A percentile compares a stretch with the other conserved stretches of the same genome.
Conservation (phyloP, 2,113 vertebrate genomes). For the Cottus gobio region DNA sequence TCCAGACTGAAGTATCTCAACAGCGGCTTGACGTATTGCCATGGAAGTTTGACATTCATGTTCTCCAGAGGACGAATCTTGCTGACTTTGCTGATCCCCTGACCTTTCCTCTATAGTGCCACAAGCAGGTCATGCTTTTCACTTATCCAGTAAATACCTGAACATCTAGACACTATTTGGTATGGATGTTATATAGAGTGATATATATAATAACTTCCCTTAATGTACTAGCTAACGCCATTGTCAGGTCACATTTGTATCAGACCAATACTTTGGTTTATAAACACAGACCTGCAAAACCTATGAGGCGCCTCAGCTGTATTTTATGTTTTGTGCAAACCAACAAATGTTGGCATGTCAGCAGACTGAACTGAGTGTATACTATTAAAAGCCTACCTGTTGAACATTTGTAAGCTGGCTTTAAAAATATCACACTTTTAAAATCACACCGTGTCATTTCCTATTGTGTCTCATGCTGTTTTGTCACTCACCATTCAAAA, state of each 20-base stretch:
- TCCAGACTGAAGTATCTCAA: neutral
- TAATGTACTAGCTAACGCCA: neutral
- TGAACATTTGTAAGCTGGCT: neutral
- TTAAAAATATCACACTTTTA: too few species aligned
- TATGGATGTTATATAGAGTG: neutral
- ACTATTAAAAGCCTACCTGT: neutral
- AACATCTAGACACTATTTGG: neutral
- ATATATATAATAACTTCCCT: neutral
- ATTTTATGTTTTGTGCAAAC: neutral
- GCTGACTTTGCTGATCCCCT: neutral
- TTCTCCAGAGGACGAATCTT: neutral
- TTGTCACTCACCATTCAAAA: too few species aligned
- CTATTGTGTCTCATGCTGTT: neutral
- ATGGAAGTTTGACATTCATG: neutral
- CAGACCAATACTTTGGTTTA: neutral
- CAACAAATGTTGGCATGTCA: neutral
- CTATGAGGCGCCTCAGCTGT: neutral
- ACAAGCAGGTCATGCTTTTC: neutral
- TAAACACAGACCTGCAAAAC: neutral
- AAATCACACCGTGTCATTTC: neutral
- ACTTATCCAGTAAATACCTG: neutral
- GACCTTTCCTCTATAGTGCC: neutral
- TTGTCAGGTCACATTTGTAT: neutral
- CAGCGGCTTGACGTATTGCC: neutral
- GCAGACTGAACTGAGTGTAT: neutral